phyloP scores from a whole-genome alignment of 2,888 invertebrate species.

The Cryptops parisi region DNA sequence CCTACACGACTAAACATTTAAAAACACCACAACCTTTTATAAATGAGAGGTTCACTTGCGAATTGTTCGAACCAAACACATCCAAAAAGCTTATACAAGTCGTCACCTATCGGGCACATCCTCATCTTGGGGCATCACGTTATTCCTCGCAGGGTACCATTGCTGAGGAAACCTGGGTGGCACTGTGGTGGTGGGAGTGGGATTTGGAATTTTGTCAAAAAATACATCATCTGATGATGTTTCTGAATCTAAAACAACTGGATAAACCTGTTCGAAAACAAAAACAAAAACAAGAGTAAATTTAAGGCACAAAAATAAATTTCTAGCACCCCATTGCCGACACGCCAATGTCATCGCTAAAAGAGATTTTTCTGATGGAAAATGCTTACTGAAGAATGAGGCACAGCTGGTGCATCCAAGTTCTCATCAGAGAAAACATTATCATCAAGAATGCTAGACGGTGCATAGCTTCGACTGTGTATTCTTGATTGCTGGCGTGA shows the following conservation, averaged over 20 bases:
- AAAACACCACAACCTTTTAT: not conserved
- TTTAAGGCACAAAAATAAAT: too few species aligned
- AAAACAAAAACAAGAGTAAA: not conserved
- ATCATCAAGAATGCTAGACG: slow-evolving; percentile 21
- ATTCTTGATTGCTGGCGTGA: not conserved
- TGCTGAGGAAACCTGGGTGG: slow-evolving; percentile 1
- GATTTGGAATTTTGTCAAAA: slow-evolving; percentile 9
- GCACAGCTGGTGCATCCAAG: slow-evolving; percentile 15
- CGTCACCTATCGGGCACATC: not conserved
- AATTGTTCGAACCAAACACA: too few species aligned
- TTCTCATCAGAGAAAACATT: slow-evolving; percentile 21
- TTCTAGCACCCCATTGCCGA: too few species aligned
- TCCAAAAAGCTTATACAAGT: not conserved
- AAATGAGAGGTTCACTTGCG: too few species aligned
- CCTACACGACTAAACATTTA: not conserved
- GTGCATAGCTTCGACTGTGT: slow-evolving; percentile 26
- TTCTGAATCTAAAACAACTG: slow-evolving; percentile 4
- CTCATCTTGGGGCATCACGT: not conserved
- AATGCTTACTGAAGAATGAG: slow-evolving; percentile 4
- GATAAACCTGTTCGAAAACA: not conserved
- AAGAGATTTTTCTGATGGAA: not conserved
- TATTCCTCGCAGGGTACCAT: not conserved
- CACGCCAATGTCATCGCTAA: too few species aligned
- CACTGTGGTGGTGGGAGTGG: slow-evolving; percentile 10
- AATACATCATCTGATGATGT: slow-evolving; percentile 10